Evolutionary conservation across 2,888 invertebrate genomes (phyloP).

Genomic region (Megastigmus dorsalis): DNA sequence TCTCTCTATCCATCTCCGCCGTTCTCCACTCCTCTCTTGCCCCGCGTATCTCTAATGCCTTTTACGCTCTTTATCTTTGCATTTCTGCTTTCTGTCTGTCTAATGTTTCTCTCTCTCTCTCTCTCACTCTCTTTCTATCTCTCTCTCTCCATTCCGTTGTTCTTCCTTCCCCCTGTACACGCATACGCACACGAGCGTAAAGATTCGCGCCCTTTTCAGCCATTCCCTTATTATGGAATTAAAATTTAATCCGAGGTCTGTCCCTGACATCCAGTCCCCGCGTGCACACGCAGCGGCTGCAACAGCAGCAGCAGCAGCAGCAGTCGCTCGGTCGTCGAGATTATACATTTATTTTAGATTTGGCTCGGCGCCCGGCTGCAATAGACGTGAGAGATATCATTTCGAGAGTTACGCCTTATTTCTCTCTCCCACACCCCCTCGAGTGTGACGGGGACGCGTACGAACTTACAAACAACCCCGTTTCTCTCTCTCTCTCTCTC

Average conservation of each 20-base stretch:
- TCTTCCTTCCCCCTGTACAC: no score
- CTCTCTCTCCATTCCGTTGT: no score
- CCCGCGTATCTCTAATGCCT: conserved; percentile 29
- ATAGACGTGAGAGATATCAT: conserved; percentile 51
- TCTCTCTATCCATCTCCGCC: conserved; percentile 46
- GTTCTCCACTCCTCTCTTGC: conserved; percentile 13
- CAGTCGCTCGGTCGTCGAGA: conserved; percentile 64
- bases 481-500: conserved; percentile 18
- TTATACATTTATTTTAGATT: conserved; percentile 68
- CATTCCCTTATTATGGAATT: conserved; percentile 72
- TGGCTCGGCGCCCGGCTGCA: conserved; percentile 59
- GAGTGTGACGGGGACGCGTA: conserved; percentile 5
- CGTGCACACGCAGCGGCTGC: background rate
- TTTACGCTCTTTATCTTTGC: conserved; percentile 42
- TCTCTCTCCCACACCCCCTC: background rate
- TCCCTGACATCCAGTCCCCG: background rate
- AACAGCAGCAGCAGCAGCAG: no score
- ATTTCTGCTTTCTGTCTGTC: conserved; percentile 48
- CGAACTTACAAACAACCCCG: conserved; percentile 38
- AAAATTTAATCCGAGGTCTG: conserved; percentile 73
- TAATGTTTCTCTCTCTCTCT: conserved; percentile 8
- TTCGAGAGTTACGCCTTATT: conserved; percentile 54
- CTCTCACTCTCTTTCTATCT: conserved; percentile 10
- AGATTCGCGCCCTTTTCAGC: conserved; percentile 42
- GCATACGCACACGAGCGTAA: conserved; percentile 38